Percentiles rank a stretch among this genome's conserved stretches.
Conservation (phyloP, 2,113 vertebrate species). For the Etheostoma cragini region DNA sequence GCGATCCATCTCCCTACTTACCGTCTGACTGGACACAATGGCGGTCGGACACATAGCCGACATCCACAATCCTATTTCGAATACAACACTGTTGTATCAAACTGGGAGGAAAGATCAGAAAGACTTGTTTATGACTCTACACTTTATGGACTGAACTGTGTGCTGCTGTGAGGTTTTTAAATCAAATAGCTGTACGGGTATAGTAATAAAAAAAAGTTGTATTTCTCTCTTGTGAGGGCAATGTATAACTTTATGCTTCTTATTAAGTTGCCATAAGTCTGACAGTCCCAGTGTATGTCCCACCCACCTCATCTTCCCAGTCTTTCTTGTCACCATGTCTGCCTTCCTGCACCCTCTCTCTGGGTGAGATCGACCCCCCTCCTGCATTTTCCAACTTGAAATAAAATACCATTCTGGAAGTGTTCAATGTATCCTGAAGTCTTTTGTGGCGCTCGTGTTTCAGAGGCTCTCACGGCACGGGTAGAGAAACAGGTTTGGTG, state of each 20-base stretch:
- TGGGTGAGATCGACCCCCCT: constrained; percentile 9
- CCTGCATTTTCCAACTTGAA: constrained; percentile 74
- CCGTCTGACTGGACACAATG: constrained; percentile 19
- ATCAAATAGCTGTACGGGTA: constrained; percentile 22
- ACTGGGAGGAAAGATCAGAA: neutral
- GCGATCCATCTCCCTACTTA: neutral
- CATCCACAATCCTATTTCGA: constrained; percentile 4
- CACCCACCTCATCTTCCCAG: constrained; percentile 3
- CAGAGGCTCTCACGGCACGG: neutral
- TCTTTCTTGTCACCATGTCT: constrained; percentile 61
- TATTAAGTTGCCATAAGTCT: constrained; percentile 32
- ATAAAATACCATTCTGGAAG: constrained; percentile 76
- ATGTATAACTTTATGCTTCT: constrained; percentile 29
- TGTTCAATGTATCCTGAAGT: constrained; percentile 31
- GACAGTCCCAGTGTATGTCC: constrained; percentile 23
- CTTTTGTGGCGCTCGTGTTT: constrained; percentile 44
- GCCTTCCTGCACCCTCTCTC: constrained; percentile 34
- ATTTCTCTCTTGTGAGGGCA: constrained; percentile 23
- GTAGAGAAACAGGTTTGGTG: constrained; percentile 45
- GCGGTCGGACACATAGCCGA: neutral
- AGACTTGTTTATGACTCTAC: constrained; percentile 8
- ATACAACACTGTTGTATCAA: neutral
- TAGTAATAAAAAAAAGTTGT: neutral
- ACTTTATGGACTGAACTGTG: constrained; percentile 10
- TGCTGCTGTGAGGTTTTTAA: constrained; percentile 40